Percentiles rank a stretch among this genome's conserved stretches.
Conservation (phyloP, 2,888 invertebrate genomes). For the Melangyna quadrimaculata region DNA sequence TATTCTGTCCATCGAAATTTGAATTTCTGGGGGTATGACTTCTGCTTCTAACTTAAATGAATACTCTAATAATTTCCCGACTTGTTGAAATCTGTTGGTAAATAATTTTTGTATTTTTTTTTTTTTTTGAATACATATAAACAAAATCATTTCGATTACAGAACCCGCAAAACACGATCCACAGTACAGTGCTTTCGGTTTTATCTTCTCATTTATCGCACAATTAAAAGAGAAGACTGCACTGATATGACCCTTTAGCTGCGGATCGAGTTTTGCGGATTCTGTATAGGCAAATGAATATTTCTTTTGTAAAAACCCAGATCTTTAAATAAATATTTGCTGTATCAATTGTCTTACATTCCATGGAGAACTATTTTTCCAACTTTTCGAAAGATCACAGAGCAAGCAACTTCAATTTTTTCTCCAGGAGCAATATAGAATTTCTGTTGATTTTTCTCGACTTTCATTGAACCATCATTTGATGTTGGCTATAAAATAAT, state of each 20-base stretch:
- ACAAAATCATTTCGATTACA: no score
- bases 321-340: no score
- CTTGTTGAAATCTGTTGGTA: slow-evolving; percentile 73
- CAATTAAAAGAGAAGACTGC: no score
- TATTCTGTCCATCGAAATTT: slow-evolving; percentile 70
- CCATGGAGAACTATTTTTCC: slow-evolving; percentile 75
- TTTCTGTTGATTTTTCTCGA: slow-evolving; percentile 75
- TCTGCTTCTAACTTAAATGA: slow-evolving; percentile 75
- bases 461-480: slow-evolving; percentile 73
- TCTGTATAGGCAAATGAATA: no score
- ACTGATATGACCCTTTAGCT: no score
- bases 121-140: no score
- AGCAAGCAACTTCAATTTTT: slow-evolving; percentile 69
- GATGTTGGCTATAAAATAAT: slow-evolving; percentile 70
- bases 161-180: no score
- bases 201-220: no score
- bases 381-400: slow-evolving; percentile 73
- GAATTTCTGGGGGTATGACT: slow-evolving; percentile 75
- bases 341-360: slow-evolving; percentile 73
- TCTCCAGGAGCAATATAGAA: slow-evolving; percentile 74
- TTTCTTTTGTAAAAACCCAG: no score
- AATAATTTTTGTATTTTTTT: no score
- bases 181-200: no score
- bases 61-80: slow-evolving; percentile 74
- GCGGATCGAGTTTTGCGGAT: no score